Base-by-base conservation (phyloP, 2,888 invertebrate species). In the Eristalis intricaria region DNA sequence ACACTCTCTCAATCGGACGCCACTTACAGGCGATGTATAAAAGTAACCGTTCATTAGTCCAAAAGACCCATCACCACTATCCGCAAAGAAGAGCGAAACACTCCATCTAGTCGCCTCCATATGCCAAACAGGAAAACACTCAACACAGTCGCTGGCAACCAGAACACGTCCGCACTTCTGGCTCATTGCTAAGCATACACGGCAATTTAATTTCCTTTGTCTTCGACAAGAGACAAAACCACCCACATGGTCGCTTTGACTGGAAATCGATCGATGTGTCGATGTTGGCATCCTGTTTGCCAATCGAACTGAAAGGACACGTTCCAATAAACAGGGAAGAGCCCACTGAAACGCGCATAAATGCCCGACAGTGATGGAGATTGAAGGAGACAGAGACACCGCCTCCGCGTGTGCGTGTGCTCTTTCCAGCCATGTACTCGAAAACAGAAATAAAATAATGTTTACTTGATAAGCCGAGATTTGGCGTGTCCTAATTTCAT, bases 171-270 rank as follows among this genome's bases (percentile, higher is more conserved):
- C 65, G 71, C 43, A 56, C 22, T 60, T 71, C 79, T 40, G 29
- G 15, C 40, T 66, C 66, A 66, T 79, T 73, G 60, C 60, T 35
- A 66, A 60, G 29, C 71, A 68, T 73, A 35, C 68, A 73, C 76
- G 60, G 69, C 63, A 85, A 82, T 77, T 82, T 82, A 82, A 85
- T 85, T 77, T 85, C 77, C 77, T 77, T 85, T 82, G 81, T 70
- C 74, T 74, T 77, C 29, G 60, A 4, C 26, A 8, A 15, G 60
- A 50, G 19, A 50, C 43, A n/a, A 15, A 43, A 43, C 60, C 60
- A 1, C 26, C 22, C 19, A 22, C 60, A 10, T 32, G 10, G 13
- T 38, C 13, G 38, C 38, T 38, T 13, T 38, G 26, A 60, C 60
- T 60, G 26, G 60, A 15, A 66, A 70, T 71, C 76, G 77, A 82